A percentile compares a stretch with the other conserved stretches of the same genome.
These are phyloP conservation scores for Chionodraco myersi DNA, from an alignment of 2,113 vertebrate species.

Conservation along the genomic window DNA sequence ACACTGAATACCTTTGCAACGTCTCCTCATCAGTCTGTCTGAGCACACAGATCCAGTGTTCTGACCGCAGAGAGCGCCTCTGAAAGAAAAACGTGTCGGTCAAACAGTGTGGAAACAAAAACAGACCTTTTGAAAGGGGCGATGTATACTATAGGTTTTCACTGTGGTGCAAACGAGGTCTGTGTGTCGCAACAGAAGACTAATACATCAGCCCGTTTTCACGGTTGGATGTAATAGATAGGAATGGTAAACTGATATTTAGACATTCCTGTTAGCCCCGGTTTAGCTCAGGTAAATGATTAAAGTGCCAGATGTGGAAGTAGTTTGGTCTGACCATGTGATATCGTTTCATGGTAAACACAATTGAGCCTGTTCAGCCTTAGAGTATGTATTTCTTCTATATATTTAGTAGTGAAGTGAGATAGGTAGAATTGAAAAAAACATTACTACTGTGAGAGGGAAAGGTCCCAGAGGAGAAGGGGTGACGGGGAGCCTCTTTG, in stretches of 20 bases:
- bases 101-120: conserved; percentile 66
- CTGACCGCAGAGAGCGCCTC: conserved; percentile 30
- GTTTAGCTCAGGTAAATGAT: conserved; percentile 50
- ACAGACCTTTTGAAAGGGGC: conserved; percentile 48
- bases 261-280: conserved; percentile 52
- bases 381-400: not conserved
- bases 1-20: conserved; percentile 17
- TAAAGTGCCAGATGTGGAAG: conserved; percentile 66
- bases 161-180: conserved; percentile 47
- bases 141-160: conserved; percentile 58
- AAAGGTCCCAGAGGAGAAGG: not conserved
- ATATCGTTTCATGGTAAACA: conserved; percentile 35
- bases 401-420: not conserved
- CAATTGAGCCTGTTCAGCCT: not conserved
- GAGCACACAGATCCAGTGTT: conserved; percentile 43
- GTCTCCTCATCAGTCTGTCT: conserved; percentile 39
- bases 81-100: conserved; percentile 29
- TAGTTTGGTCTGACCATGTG: conserved; percentile 43
- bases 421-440: conserved; percentile 4
- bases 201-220: conserved; percentile 65
- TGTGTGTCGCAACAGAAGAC: conserved; percentile 55
- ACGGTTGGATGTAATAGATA: conserved; percentile 36
- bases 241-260: conserved; percentile 71
- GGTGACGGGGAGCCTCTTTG: not conserved
- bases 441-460: not conserved